These are phyloP conservation scores for Hormiphora californensis DNA, from an alignment of 37 sponge, comb jelly and placozoan species.

Conservation along the genomic window DNA sequence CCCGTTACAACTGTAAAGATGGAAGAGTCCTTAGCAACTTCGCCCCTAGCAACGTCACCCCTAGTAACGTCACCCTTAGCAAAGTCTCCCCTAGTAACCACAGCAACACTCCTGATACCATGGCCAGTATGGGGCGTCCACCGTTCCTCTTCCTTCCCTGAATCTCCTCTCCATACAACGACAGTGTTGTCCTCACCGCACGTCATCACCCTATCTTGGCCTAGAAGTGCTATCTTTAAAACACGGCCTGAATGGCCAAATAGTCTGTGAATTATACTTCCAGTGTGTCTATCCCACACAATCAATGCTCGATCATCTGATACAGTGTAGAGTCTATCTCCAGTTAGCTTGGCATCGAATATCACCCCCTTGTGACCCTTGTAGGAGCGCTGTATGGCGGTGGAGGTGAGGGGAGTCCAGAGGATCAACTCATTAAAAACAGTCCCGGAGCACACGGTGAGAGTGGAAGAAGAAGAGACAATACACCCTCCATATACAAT, in stretches of 20 bases:
- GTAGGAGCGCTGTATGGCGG: neutral
- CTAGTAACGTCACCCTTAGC: no score
- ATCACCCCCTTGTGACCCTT: slow-evolving; percentile 16
- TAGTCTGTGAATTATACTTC: neutral
- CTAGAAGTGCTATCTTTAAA: neutral
- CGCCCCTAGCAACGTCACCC: no score
- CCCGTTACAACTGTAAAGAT: slow-evolving; percentile 22
- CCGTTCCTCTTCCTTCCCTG: neutral
- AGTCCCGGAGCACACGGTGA: slow-evolving; percentile 13
- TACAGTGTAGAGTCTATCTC: neutral
- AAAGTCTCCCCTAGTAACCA: neutral
- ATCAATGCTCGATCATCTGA: slow-evolving; percentile 38
- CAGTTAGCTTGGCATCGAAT: slow-evolving; percentile 8
- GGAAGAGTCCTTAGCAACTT: no score
- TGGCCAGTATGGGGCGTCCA: slow-evolving; percentile 19
- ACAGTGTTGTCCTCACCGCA: slow-evolving; percentile 18
- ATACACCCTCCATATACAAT: slow-evolving; percentile 46
- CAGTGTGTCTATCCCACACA: neutral
- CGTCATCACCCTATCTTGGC: neutral
- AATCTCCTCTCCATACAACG: neutral
- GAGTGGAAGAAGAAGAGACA: neutral
- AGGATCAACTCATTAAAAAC: slow-evolving; percentile 4
- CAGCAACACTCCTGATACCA: slow-evolving; percentile 13
- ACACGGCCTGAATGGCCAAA: slow-evolving; percentile 9
- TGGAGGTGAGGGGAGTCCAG: neutral